Evolutionary conservation across 2,113 vertebrate species (phyloP).

Genomic region (Alaudala cheleensis): DNA sequence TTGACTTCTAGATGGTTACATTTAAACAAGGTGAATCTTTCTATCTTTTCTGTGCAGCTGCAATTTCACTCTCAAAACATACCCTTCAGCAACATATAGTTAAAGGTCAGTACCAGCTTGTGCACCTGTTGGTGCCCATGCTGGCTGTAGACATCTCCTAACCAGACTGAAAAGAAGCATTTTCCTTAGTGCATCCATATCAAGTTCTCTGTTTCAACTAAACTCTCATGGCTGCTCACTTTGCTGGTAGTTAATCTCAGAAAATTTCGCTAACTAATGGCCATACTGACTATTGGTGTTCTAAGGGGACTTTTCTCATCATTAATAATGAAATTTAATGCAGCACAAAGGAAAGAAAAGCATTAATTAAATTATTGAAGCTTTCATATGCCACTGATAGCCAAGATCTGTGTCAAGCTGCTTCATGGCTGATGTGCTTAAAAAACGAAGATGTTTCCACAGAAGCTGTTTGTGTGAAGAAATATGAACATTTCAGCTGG

Average conservation of each 20-base stretch:
- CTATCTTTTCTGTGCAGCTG: neutral
- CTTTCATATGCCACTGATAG: accelerated
- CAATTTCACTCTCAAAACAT: neutral
- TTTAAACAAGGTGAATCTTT: neutral
- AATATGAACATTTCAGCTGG: neutral
- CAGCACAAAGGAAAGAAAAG: neutral
- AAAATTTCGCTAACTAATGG: neutral
- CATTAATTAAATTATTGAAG: neutral
- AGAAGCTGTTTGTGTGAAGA: neutral
- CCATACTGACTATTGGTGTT: neutral
- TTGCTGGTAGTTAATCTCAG: neutral
- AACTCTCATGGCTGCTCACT: neutral
- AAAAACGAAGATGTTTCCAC: neutral
- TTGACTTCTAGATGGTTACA: neutral
- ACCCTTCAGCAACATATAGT: accelerated
- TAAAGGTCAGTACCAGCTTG: neutral
- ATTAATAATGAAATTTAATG: neutral
- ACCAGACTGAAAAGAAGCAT: neutral
- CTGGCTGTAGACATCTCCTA: neutral
- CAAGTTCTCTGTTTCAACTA: neutral
- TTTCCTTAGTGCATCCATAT: neutral
- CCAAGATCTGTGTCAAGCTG: neutral
- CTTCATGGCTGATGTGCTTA: neutral
- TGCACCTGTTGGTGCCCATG: neutral
- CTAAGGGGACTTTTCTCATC: neutral